A percentile compares a stretch with the other conserved stretches of the same genome.
Evolutionary conservation across 2,113 vertebrate species (phyloP).

Genomic region (Melospiza melodia): DNA sequence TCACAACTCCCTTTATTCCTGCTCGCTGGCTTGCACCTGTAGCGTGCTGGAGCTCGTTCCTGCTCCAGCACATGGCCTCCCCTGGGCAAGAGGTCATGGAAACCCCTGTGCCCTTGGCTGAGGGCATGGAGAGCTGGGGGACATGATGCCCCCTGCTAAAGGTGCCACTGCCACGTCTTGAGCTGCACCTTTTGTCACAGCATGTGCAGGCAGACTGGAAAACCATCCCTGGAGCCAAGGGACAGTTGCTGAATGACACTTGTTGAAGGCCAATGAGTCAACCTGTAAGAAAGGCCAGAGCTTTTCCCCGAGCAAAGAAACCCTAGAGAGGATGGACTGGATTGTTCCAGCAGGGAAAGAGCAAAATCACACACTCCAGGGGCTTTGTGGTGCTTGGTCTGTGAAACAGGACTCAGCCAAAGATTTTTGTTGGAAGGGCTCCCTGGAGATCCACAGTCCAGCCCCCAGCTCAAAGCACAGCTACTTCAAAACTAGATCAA

Average conservation of each 20-base stretch:
- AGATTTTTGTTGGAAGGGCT: neutral
- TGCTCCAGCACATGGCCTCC: accelerated
- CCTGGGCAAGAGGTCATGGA: neutral
- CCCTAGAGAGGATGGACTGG: neutral
- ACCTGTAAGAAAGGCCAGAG: neutral
- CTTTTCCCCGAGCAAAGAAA: neutral
- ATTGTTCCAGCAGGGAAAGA: neutral
- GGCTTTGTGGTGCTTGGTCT: neutral
- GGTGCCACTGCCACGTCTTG: neutral
- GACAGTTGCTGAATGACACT: neutral
- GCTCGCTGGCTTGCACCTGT: neutral
- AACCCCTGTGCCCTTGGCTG: neutral
- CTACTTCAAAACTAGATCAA: neutral
- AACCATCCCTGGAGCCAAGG: neutral
- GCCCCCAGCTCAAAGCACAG: neutral
- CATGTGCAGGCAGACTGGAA: accelerated
- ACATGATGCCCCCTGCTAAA: accelerated
- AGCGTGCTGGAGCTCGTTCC: accelerated
- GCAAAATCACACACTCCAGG: neutral
- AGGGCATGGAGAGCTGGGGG: neutral
- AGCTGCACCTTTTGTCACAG: neutral
- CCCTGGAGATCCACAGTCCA: neutral
- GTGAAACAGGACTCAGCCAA: neutral
- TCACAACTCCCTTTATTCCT: accelerated
- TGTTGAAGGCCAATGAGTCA: neutral